Conservation (phyloP, 2,888 invertebrate genomes). For the Theretra japonica region DNA sequence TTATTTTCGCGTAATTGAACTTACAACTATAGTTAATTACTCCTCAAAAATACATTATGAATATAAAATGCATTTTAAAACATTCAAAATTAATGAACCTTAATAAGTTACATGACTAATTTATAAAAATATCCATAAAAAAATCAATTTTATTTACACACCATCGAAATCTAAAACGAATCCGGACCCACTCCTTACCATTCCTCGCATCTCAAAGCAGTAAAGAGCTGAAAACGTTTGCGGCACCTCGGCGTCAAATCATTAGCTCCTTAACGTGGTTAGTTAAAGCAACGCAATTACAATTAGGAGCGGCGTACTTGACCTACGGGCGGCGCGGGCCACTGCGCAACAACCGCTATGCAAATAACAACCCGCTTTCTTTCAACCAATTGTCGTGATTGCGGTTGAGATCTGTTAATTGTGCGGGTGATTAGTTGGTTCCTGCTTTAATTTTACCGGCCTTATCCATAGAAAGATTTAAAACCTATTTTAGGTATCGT, state of each 20-base stretch:
- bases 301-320: slow-evolving; percentile 77
- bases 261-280: slow-evolving; percentile 68
- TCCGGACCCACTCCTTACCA: neutral
- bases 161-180: no score
- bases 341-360: slow-evolving; percentile 70
- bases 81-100: no score
- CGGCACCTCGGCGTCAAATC: slow-evolving; percentile 53
- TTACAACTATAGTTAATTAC: no score
- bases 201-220: neutral
- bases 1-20: no score
- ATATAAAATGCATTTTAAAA: no score
- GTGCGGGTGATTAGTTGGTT: neutral
- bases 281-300: slow-evolving; percentile 77
- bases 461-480: no score
- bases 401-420: slow-evolving; percentile 2
- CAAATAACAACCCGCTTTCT: slow-evolving; percentile 75
- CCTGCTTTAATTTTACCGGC: neutral
- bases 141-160: no score
- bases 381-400: slow-evolving; percentile 49
- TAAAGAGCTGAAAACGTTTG: slow-evolving; percentile 45
- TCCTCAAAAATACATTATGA: no score
- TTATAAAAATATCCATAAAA: no score
- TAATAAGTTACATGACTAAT: no score
- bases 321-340: slow-evolving; percentile 67
- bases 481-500: no score